These are phyloP conservation scores for Penaeus vannamei DNA, from an alignment of 1,140 invertebrate genomes.

Conservation along the genomic window DNA sequence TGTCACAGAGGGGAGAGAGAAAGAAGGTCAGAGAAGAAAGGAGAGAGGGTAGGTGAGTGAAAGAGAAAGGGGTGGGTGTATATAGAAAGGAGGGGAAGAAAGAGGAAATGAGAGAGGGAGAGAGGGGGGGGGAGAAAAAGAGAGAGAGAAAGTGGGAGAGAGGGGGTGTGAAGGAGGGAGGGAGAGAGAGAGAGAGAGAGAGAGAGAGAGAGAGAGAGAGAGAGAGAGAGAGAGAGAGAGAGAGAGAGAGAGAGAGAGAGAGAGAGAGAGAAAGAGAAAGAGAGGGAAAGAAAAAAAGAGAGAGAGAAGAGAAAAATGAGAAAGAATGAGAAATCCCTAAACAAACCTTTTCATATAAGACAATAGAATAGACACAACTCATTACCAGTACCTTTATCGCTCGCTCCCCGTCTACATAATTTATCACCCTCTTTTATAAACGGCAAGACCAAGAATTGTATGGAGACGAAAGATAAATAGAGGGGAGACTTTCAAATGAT, in stretches of 20 bases:
- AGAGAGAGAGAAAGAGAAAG: slow-evolving; percentile 27
- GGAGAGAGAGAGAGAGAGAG: no score
- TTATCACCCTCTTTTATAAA: no score
- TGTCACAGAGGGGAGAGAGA: neutral
- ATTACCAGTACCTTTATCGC: no score
- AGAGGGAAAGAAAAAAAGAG: neutral
- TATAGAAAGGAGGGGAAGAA: neutral
- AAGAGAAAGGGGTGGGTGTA: no score
- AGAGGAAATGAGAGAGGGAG: neutral
- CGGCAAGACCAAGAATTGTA: no score
- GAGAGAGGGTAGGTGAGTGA: neutral
- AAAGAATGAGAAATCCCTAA: no score
- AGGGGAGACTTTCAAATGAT: no score
- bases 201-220: slow-evolving; percentile 1
- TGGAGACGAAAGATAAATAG: no score
- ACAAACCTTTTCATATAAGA: no score
- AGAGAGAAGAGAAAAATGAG: neutral
- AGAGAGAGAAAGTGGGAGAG: neutral
- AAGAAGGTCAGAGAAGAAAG: neutral
- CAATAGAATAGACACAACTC: no score
- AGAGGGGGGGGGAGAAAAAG: neutral
- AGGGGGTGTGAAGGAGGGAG: neutral
- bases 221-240: neutral
- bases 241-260: slow-evolving; percentile 17
- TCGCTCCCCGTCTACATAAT: no score